Evolutionary conservation across 1,140 invertebrate genomes (phyloP), one percentile per base, ranked within the genome.

Genomic region (Neodiprion pinetum): DNA sequence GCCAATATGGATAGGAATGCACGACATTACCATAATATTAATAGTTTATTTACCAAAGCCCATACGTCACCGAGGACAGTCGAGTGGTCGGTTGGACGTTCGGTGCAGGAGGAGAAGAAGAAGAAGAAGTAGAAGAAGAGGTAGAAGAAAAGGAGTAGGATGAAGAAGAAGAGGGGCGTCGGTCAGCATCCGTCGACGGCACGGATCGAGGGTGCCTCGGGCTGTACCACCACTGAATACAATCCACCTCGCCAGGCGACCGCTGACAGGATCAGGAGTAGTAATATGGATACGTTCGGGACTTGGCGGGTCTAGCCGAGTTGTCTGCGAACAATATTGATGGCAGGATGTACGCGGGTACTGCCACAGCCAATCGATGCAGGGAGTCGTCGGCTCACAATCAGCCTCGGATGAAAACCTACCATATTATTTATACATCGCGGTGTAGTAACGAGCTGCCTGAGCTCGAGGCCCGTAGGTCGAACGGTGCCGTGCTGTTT

Each of bases 1-100:
- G 80, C 86, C 86, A 88, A 88, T 88, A 88, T 87, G 85, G 86
- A 88, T 87, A 87, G 86, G 86, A 88, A 88, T 88, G 86, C 84
- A 81, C 85, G 86, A 86, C 84, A 85, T 88, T 87, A 88, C 86
- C 85, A 88, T 88, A 88, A 86, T 87, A 88, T 87, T 87, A 88
- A 88, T 88, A 88, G 86, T 87, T 88, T 87, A 88, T 88, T 88
- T 87, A 87, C 84, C 81, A 81, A 85, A 78, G 85, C 81, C 86
- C 84, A 86, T 87, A 87, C 86, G 86, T 88, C 86, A 87, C 86
- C 77, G 71, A 74, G 80, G 80, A 14, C 68, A 11, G 68, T 23
- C 68, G 68, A 21, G 68, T 47, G 68, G 21, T 23, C 68, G 8
- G 21, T 69, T 47, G 11, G 21, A 65, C 61, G 61, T n/a, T 65